Percentiles rank a stretch among this genome's conserved stretches.
phyloP scores from a whole-genome alignment of 2,113 vertebrate species.

The Pelvicachromis taeniatus region DNA sequence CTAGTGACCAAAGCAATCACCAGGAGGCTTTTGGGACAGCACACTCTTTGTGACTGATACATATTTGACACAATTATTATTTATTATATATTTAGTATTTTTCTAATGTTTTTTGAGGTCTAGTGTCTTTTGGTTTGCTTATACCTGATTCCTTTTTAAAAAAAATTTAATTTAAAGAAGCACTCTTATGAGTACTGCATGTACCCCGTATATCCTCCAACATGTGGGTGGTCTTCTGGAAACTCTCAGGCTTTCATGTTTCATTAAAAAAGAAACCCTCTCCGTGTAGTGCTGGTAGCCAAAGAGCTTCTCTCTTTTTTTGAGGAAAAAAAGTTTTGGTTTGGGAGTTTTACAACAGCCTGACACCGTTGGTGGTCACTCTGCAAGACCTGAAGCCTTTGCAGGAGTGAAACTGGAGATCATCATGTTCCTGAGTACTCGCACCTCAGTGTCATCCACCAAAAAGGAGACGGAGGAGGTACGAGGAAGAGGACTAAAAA shows the following conservation, averaged over 20 bases:
- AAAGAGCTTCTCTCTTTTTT: not conserved
- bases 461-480: constrained; percentile 66
- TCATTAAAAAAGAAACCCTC: not conserved
- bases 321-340: not conserved
- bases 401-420: not conserved
- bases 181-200: not conserved
- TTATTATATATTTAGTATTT: not conserved
- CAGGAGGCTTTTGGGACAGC: not conserved
- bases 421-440: constrained; percentile 73
- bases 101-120: not conserved
- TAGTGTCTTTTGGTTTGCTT: not conserved
- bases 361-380: not conserved
- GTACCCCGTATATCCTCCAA: not conserved
- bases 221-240: constrained; percentile 17
- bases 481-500: not conserved
- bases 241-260: not conserved
- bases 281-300: not conserved
- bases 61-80: not conserved
- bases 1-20: not conserved
- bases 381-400: not conserved
- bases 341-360: not conserved
- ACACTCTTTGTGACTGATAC: not conserved
- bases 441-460: constrained; percentile 80
- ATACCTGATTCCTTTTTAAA: not conserved
- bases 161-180: not conserved